These are phyloP conservation scores for Abrostola tripartita DNA, from an alignment of 2,888 invertebrate species.

Conservation along the genomic window DNA sequence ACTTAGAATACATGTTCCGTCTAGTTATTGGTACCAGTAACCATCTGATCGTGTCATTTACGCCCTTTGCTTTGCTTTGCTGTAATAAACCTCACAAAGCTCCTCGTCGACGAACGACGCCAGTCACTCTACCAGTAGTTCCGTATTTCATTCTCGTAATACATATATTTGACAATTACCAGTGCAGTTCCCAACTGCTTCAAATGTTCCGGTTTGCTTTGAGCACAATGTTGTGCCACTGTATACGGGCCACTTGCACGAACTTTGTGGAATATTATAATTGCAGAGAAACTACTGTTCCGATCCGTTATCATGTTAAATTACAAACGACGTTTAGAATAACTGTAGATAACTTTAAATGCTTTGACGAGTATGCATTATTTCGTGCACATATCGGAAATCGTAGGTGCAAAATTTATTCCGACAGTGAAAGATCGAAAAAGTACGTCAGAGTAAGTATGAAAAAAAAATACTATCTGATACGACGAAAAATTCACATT, in stretches of 20 bases:
- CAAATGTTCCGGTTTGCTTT: constrained; percentile 44
- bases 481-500: too few species aligned
- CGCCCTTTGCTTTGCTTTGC: background rate
- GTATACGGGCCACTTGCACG: constrained; percentile 38
- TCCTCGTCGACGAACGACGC: background rate
- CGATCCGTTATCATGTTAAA: constrained; percentile 18
- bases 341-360: background rate
- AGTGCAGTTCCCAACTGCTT: constrained; percentile 29
- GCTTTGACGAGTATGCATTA: background rate
- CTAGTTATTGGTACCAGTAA: too few species aligned
- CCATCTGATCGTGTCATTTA: too few species aligned
- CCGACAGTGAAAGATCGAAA: background rate
- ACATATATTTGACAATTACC: constrained; percentile 43
- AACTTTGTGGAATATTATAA: constrained; percentile 31
- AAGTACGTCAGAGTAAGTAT: background rate
- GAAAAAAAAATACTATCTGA: too few species aligned
- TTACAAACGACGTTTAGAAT: constrained; percentile 13
- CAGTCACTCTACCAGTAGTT: constrained; percentile 5
- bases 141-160: constrained; percentile 24
- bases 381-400: background rate
- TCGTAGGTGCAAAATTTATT: background rate
- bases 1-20: too few species aligned
- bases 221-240: constrained; percentile 16
- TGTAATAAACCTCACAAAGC: background rate
- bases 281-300: constrained; percentile 19